A percentile compares a stretch with the other conserved stretches of the same genome.
These are phyloP conservation scores for Drosophila quadrilineata DNA, from an alignment of 1,140 invertebrate genomes.

Conservation along the genomic window DNA sequence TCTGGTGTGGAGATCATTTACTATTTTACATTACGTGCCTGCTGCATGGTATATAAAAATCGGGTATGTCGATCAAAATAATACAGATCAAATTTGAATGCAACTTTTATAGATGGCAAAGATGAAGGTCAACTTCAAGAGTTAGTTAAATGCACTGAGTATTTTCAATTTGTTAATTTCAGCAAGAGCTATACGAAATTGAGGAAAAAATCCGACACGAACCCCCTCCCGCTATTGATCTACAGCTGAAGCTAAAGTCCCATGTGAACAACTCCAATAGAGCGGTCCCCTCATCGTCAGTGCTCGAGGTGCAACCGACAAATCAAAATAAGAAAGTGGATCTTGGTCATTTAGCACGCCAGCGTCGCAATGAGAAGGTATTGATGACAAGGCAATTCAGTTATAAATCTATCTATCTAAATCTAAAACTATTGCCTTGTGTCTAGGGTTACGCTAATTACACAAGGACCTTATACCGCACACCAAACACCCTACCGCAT, in stretches of 20 bases:
- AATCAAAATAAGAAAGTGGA: background rate
- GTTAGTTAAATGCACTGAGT: too few species aligned
- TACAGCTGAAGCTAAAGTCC: slow-evolving; percentile 48
- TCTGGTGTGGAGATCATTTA: slow-evolving; percentile 88
- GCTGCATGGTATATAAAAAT: slow-evolving; percentile 84
- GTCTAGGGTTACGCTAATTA: slow-evolving; percentile 54
- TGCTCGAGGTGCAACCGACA: slow-evolving; percentile 45
- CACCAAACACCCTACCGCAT: slow-evolving; percentile 53
- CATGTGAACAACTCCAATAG: slow-evolving; percentile 25
- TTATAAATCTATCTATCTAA: too few species aligned
- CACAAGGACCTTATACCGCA: slow-evolving; percentile 56
- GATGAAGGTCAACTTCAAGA: too few species aligned
- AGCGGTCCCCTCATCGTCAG: slow-evolving; percentile 14
- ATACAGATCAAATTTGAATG: background rate
- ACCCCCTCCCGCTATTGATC: slow-evolving; percentile 66
- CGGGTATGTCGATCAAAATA: slow-evolving; percentile 36
- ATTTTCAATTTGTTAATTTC: background rate
- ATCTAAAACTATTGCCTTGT: too few species aligned
- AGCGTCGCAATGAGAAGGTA: slow-evolving; percentile 58
- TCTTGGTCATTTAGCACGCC: slow-evolving; percentile 15
- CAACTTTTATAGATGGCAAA: too few species aligned
- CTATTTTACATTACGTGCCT: slow-evolving; percentile 87
- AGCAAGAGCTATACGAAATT: slow-evolving; percentile 77
- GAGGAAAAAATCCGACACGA: slow-evolving; percentile 64
- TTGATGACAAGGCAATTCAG: too few species aligned